Percentiles rank a stretch among this genome's conserved stretches.
Evolutionary conservation across 2,888 invertebrate genomes (phyloP).

Genomic region (Merodon equestris): DNA sequence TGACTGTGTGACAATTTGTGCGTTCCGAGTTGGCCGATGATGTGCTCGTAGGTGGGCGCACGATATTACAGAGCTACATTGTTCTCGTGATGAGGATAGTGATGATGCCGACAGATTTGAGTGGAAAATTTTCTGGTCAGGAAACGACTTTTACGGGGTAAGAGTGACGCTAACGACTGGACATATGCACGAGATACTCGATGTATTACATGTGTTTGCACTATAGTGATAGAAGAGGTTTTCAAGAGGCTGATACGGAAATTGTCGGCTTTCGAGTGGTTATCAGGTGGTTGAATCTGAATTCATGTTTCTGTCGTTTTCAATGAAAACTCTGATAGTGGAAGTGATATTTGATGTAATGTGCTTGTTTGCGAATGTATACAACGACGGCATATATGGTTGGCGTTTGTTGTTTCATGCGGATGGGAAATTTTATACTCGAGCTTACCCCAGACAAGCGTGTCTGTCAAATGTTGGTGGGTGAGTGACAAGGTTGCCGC

Average conservation of each 20-base stretch:
- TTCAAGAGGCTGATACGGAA: conserved; percentile 4
- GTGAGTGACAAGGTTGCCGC: too few species aligned
- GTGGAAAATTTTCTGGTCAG: conserved; percentile 36
- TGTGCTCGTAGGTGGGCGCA: conserved; percentile 11
- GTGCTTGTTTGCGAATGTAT: too few species aligned
- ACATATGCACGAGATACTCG: too few species aligned
- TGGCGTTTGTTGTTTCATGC: not conserved
- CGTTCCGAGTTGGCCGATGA: not conserved
- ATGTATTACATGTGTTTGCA: too few species aligned
- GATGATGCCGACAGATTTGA: conserved; percentile 12
- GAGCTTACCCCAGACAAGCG: not conserved
- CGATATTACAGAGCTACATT: conserved; percentile 11
- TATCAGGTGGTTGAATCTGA: not conserved
- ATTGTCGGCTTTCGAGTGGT: too few species aligned
- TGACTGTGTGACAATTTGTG: conserved; percentile 1
- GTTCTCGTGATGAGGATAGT: not conserved
- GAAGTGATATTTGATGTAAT: too few species aligned
- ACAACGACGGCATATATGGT: too few species aligned
- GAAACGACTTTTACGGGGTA: not conserved
- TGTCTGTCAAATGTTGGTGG: too few species aligned
- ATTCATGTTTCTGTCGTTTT: too few species aligned
- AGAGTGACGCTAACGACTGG: not conserved
- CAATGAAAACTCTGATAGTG: too few species aligned
- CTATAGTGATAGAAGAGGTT: too few species aligned
- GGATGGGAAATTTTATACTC: not conserved